Conservation (phyloP, 1,140 invertebrate species). For the Polyergus mexicanus region DNA sequence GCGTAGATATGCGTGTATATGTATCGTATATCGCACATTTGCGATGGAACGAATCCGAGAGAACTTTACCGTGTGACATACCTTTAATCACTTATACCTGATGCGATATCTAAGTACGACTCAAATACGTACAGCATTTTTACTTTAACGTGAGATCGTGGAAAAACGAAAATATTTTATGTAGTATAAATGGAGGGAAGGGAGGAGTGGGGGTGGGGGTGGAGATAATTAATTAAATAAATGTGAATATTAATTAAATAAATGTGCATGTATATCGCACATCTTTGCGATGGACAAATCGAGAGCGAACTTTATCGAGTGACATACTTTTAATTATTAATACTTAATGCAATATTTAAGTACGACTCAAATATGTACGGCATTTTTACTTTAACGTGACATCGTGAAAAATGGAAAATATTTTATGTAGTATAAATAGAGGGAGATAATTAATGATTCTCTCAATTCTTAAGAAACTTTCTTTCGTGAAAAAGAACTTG, state of each 20-base stretch:
- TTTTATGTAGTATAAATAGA: no score
- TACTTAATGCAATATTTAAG: not conserved
- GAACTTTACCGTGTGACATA: constrained; percentile 5
- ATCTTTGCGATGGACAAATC: not conserved
- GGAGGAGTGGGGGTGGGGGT: no score
- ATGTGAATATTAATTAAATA: no score
- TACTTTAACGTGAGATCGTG: no score
- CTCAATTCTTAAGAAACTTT: no score
- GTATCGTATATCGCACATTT: not conserved
- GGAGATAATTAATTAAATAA: no score
- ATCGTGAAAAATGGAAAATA: no score
- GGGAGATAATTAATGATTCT: no score
- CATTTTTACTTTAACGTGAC: no score
- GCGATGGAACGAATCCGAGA: not conserved
- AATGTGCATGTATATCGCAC: not conserved
- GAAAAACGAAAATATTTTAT: no score
- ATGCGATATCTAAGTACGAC: not conserved
- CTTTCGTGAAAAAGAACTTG: no score
- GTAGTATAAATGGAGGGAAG: no score
- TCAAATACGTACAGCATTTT: not conserved
- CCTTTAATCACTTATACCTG: not conserved
- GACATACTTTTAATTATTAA: constrained; percentile 7
- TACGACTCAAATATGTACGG: not conserved
- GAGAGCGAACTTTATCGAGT: not conserved
- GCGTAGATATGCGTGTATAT: not conserved